Percentiles rank a stretch among this genome's conserved stretches.
phyloP scores from a whole-genome alignment of 2,888 invertebrate species.

The Amphipoea oculea region DNA sequence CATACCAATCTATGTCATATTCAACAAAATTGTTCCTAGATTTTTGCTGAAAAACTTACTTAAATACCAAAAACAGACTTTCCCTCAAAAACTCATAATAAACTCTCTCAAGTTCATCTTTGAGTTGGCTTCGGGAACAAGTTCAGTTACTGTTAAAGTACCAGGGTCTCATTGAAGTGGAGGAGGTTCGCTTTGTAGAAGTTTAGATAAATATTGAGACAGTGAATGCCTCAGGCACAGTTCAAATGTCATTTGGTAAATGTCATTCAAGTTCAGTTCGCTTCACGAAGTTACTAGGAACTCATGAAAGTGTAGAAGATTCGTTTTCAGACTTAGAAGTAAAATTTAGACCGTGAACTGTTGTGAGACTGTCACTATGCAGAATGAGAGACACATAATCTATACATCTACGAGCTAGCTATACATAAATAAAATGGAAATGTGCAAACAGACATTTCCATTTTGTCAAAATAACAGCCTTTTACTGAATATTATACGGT shows the following conservation, averaged over 20 bases:
- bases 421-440: neutral
- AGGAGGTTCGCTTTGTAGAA: constrained; percentile 10
- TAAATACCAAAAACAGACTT: neutral
- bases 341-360: neutral
- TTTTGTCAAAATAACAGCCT: neutral
- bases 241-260: neutral
- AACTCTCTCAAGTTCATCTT: neutral
- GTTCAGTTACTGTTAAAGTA: constrained; percentile 3
- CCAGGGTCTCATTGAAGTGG: constrained; percentile 18
- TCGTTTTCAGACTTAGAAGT: neutral
- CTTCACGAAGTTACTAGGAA: constrained; percentile 2
- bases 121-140: neutral
- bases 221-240: neutral
- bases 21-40: neutral
- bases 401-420: neutral
- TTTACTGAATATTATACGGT: neutral
- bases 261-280: neutral
- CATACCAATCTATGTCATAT: neutral
- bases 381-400: neutral
- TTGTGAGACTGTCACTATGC: neutral
- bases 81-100: neutral
- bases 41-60: neutral
- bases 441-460: no score
- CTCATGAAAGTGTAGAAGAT: neutral
- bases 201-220: constrained; percentile 22